Base-by-base conservation (phyloP, 2,113 vertebrate species). In the Erythrocercus mccallii region DNA sequence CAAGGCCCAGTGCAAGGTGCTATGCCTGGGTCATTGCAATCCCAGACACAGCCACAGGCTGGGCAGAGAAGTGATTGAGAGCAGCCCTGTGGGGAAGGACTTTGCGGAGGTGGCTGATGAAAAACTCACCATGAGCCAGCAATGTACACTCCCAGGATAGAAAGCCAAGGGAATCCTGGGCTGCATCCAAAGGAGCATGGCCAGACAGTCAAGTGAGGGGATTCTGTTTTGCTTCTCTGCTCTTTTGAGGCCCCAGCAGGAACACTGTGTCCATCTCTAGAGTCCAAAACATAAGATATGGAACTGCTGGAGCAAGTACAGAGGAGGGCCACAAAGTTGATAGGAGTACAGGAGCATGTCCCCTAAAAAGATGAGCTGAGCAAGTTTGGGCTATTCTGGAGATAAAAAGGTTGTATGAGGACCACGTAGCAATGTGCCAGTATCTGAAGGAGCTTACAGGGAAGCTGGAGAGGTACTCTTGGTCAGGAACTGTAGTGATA, bases 161-260 rank as follows among this genome's bases (percentile, higher is more conserved):
- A 66, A n/a, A 74, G 1, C 31, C 48, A 38, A 2, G 6, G 22
- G 15, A 22, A 6, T 38, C 21, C 57, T 30, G 35, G 42, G 42
- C n/a, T 53, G 40, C 50, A 42, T 30, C 54, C 24, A 54, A 38
- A 53, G 18, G 0, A 60, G 2, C 0, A 0, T 21, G 44, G 33
- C 2, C 83, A 68, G 35, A n/a, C 40, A 42, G 40, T 15, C 14
- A 13, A 15, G 40, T 12, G 40, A 42, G 42, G 42, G 11, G 8
- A 74, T 20, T 50, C n/a, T 51, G 2, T 9, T 1, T 4, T 25
- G 31, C 12, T 60, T 5, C 2, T 51, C 17, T 37, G 10, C 27
- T 68, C 24, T 12, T 1, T 0, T 56, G 21, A 37, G 17, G 33
- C 27, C 33, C 3, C 8, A 10, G 15, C 22, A 5, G 56, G 3